Percentiles rank a stretch among this genome's conserved stretches.
These are phyloP conservation scores for Chloroclystis v-ata DNA, from an alignment of 2,888 invertebrate species.

Conservation along the genomic window DNA sequence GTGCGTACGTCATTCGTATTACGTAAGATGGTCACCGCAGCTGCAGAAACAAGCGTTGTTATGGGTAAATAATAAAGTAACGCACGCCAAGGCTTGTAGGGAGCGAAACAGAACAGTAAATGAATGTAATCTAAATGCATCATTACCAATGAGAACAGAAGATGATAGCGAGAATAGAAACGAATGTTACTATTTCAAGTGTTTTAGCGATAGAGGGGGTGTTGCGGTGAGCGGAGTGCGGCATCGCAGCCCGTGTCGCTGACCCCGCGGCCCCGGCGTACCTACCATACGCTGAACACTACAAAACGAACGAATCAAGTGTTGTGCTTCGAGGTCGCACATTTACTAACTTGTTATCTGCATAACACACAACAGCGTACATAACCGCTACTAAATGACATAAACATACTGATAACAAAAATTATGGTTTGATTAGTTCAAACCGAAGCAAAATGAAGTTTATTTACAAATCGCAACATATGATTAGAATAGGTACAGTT, in stretches of 20 bases:
- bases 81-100: neutral
- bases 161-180: constrained; percentile 3
- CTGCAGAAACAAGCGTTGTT: neutral
- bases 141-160: neutral
- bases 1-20: neutral
- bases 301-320: constrained; percentile 14
- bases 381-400: neutral
- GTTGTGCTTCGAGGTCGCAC: constrained; percentile 43
- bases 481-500: no score
- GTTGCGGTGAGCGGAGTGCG: constrained; percentile 37
- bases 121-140: no score
- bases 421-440: neutral
- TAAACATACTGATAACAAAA: constrained; percentile 1
- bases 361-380: constrained; percentile 16
- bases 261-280: constrained; percentile 68
- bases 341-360: constrained; percentile 45
- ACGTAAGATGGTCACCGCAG: neutral
- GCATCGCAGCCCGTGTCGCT: constrained; percentile 55
- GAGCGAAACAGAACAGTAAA: no score
- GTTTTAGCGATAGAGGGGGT: constrained; percentile 39
- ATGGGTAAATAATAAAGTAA: neutral
- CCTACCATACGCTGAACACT: constrained; percentile 33
- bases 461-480: no score
- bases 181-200: constrained; percentile 29
- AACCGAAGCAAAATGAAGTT: no score